A percentile compares a stretch with the other conserved stretches of the same genome.
These are phyloP conservation scores for Drosophila anceps DNA, from an alignment of 2,888 invertebrate species.

Conservation along the genomic window DNA sequence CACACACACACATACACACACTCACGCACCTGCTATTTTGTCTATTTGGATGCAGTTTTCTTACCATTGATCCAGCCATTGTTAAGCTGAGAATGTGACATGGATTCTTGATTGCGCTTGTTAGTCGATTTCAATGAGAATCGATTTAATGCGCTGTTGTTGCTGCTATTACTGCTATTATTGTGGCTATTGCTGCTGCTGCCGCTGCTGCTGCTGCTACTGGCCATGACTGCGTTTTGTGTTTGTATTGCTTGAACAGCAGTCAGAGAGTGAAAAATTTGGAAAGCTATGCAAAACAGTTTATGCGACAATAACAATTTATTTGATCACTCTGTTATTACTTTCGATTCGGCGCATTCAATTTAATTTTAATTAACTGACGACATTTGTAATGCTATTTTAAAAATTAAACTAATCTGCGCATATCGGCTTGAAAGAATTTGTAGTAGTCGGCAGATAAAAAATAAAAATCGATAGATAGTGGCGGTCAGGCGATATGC, in stretches of 20 bases:
- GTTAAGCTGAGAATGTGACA: conserved; percentile 92
- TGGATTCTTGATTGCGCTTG: conserved; percentile 91
- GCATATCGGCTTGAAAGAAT: conserved; percentile 21
- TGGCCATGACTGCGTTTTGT: conserved; percentile 53
- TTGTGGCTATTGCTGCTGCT: conserved; percentile 46
- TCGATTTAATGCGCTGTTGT: conserved; percentile 72
- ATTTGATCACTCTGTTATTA: not conserved
- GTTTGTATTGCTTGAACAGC: conserved; percentile 35
- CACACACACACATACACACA: conserved; percentile 30
- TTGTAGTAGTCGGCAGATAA: conserved; percentile 2
- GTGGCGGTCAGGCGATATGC: conserved; percentile 40
- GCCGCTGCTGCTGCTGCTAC: conserved; percentile 54
- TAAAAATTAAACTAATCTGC: conserved; percentile 6
- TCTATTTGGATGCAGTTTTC: conserved; percentile 72
- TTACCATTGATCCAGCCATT: conserved; percentile 95
- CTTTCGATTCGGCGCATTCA: conserved; percentile 15
- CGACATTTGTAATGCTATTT: conserved; percentile 26
- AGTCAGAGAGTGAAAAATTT: conserved; percentile 25
- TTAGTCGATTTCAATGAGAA: conserved; percentile 86
- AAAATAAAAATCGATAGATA: conserved; percentile 18
- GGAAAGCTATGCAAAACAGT: not conserved
- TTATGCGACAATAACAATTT: conserved; percentile 5
- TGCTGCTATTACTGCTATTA: conserved; percentile 44
- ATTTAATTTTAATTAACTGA: conserved; percentile 25
- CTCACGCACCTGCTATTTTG: conserved; percentile 30